phyloP scores from a whole-genome alignment of 2,888 invertebrate species.

The Orchesella flavescens region DNA sequence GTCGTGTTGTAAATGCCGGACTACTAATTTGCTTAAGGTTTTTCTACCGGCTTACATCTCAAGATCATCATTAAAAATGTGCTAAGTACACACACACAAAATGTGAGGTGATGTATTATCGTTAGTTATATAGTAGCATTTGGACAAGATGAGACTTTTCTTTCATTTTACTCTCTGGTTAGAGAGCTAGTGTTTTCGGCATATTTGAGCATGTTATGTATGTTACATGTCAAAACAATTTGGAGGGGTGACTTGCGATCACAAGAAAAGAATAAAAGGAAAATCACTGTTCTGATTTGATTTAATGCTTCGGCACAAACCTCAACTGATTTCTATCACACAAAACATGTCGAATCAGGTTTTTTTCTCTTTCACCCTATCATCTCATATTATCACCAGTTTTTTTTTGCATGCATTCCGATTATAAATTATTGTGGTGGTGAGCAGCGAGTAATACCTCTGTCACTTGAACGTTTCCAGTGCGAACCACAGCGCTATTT shows the following conservation, averaged over 20 bases:
- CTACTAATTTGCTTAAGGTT: too few species aligned
- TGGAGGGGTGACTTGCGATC: constrained; percentile 35
- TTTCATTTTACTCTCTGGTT: too few species aligned
- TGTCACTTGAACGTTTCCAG: not conserved
- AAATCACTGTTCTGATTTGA: constrained; percentile 14
- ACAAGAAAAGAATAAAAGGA: constrained; percentile 20
- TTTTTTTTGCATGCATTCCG: not conserved
- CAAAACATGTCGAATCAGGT: constrained; percentile 42
- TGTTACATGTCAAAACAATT: constrained; percentile 24
- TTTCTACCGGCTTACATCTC: too few species aligned
- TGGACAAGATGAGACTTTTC: too few species aligned
- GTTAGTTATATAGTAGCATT: too few species aligned
- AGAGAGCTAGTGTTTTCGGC: not conserved
- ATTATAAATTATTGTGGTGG: not conserved
- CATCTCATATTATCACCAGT: constrained; percentile 16
- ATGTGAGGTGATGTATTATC: too few species aligned
- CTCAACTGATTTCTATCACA: constrained; percentile 1
- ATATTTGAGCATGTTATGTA: not conserved
- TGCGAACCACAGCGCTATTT: not conserved
- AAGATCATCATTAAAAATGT: too few species aligned
- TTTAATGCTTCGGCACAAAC: constrained; percentile 36
- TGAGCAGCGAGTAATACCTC: not conserved
- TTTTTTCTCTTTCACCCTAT: constrained; percentile 39
- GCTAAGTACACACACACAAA: too few species aligned
- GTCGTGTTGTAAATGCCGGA: too few species aligned